A percentile compares a stretch with the other conserved stretches of the same genome.
Conservation (phyloP, 2,888 invertebrate species). For the Antitype chi region DNA sequence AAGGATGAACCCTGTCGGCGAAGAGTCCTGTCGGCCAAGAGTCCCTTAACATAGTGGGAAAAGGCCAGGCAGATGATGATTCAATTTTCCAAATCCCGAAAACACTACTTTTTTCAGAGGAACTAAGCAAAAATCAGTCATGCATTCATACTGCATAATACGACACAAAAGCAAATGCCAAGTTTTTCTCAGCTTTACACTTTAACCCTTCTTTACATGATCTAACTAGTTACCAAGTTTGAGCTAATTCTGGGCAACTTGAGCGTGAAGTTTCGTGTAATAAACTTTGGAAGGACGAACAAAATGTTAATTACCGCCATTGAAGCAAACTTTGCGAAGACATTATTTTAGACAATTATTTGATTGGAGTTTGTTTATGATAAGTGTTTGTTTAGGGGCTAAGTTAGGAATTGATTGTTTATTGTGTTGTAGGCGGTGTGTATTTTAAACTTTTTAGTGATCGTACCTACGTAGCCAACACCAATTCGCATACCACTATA, state of each 20-base stretch:
- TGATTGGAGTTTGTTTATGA: slow-evolving; percentile 39
- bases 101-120: not conserved
- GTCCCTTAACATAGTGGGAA: too few species aligned
- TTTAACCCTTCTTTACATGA: slow-evolving; percentile 29
- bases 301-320: slow-evolving; percentile 49
- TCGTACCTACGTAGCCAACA: too few species aligned
- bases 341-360: slow-evolving; percentile 54
- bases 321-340: slow-evolving; percentile 30
- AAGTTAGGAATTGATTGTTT: not conserved
- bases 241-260: slow-evolving; percentile 46
- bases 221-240: slow-evolving; percentile 50
- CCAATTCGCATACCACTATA: too few species aligned
- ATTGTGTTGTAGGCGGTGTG: not conserved
- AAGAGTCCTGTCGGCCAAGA: too few species aligned
- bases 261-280: slow-evolving; percentile 47
- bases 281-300: slow-evolving; percentile 11
- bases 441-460: too few species aligned
- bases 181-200: slow-evolving; percentile 37
- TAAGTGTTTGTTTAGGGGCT: slow-evolving; percentile 14
- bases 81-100: not conserved
- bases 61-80: not conserved
- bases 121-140: not conserved
- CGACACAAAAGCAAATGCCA: slow-evolving; percentile 26
- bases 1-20: too few species aligned
- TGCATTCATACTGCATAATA: slow-evolving; percentile 3